These are phyloP conservation scores for Austrolebias charrua DNA, from an alignment of 2,797 vertebrate genomes.

Conservation along the genomic window DNA sequence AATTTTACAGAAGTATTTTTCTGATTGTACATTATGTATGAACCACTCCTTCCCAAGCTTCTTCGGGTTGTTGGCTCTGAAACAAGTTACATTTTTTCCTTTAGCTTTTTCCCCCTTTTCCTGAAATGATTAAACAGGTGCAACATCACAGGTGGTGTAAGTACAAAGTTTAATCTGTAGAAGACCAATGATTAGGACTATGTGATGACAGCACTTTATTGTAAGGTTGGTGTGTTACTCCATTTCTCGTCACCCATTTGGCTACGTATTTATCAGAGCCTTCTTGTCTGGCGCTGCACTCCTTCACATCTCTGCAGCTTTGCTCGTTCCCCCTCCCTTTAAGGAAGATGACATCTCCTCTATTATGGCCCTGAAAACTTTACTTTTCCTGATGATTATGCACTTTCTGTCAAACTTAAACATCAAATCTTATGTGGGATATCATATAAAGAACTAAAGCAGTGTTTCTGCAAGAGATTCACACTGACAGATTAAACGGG, in stretches of 20 bases:
- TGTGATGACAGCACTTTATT: not conserved
- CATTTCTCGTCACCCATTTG: no score
- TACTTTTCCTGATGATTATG: conserved; percentile 44
- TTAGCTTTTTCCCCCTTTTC: not conserved
- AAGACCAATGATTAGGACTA: not conserved
- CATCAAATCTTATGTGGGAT: conserved; percentile 10
- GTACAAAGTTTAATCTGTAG: conserved; percentile 8
- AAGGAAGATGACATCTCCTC: conserved; percentile 50
- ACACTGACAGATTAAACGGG: no score
- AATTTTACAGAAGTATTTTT: not conserved
- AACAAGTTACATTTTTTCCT: conserved; percentile 8
- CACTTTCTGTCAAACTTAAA: conserved; percentile 42
- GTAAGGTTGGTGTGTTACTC: no score
- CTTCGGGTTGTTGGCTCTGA: conserved; percentile 5
- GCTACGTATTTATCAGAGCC: conserved; percentile 1
- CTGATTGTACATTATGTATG: not conserved
- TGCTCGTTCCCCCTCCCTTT: conserved; percentile 14
- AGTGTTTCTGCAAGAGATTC: not conserved
- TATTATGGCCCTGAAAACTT: conserved; percentile 37
- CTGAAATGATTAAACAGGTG: not conserved
- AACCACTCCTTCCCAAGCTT: not conserved
- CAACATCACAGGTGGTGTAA: not conserved
- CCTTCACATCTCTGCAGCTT: conserved; percentile 33
- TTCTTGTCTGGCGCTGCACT: conserved; percentile 21
- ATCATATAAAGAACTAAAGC: not conserved